phyloP scores from a whole-genome alignment of 2,113 vertebrate species.

The Phrynosoma platyrhinos region DNA sequence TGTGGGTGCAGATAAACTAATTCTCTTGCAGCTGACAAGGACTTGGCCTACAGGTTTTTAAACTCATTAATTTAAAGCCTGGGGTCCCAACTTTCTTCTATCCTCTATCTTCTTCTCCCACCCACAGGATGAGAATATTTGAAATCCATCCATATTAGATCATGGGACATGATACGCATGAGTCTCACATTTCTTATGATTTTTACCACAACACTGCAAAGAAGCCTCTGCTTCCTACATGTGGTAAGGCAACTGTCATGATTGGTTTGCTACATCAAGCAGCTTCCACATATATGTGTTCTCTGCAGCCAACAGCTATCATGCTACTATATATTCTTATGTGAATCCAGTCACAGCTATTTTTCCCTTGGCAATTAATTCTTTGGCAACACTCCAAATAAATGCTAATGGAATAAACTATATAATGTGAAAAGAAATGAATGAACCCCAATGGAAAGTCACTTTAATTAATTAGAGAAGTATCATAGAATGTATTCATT shows the following conservation, averaged over 20 bases:
- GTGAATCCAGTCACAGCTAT: slow-evolving; percentile 1
- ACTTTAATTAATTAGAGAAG: background rate
- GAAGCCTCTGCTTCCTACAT: background rate
- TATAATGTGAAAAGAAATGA: slow-evolving; percentile 29
- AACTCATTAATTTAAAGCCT: background rate
- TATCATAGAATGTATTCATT: slow-evolving; percentile 34
- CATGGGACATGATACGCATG: background rate
- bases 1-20: background rate
- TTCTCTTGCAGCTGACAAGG: background rate
- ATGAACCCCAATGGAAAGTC: background rate
- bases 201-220: background rate
- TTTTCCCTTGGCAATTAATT: slow-evolving; percentile 26
- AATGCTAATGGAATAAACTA: slow-evolving; percentile 14
- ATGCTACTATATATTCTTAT: background rate
- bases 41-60: background rate
- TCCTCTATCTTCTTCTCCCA: background rate
- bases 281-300: background rate
- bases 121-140: too few species aligned
- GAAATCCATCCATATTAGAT: background rate
- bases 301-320: background rate
- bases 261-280: background rate
- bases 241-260: background rate
- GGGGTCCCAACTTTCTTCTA: background rate
- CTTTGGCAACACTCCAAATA: slow-evolving; percentile 7
- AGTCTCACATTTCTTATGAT: background rate